These are phyloP conservation scores for Willowsia nigromaculata DNA, from an alignment of 2,888 invertebrate species.

Conservation along the genomic window DNA sequence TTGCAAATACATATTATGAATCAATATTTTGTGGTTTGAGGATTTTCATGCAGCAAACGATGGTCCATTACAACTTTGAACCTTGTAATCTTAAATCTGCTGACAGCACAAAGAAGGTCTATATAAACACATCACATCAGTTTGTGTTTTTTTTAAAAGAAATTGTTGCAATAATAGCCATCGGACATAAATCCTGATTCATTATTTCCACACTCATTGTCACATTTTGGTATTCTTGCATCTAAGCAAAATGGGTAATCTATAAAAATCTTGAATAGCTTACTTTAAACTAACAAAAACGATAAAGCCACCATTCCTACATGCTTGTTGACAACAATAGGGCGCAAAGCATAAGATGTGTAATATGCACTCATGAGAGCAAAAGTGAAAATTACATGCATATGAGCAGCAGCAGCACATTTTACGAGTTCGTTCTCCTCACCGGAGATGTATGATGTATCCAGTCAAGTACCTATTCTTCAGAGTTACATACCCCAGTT, in stretches of 20 bases:
- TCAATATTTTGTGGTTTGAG: not conserved
- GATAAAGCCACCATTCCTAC: not conserved
- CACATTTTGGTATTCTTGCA: not conserved
- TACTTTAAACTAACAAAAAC: not conserved
- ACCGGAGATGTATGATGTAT: constrained; percentile 32
- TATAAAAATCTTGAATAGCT: not conserved
- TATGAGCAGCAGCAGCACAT: not conserved
- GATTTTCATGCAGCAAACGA: not conserved
- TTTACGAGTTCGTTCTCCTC: constrained; percentile 1
- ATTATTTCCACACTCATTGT: constrained; percentile 42
- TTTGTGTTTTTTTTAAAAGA: not conserved
- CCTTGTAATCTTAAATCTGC: not conserved
- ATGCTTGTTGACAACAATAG: not conserved
- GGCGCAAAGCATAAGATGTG: not conserved
- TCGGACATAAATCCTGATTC: constrained; percentile 16
- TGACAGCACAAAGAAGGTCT: not conserved
- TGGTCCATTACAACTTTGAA: not conserved
- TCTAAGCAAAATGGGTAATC: not conserved
- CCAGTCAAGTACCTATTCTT: constrained; percentile 32
- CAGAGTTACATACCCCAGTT: not conserved
- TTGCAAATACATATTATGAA: too few relatives aligned
- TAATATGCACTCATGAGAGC: not conserved
- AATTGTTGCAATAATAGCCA: not conserved
- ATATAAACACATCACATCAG: constrained; percentile 2
- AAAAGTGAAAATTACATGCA: not conserved